Evolutionary conservation across 2,888 invertebrate species (phyloP).

Genomic region (Agrotis exclamationis): DNA sequence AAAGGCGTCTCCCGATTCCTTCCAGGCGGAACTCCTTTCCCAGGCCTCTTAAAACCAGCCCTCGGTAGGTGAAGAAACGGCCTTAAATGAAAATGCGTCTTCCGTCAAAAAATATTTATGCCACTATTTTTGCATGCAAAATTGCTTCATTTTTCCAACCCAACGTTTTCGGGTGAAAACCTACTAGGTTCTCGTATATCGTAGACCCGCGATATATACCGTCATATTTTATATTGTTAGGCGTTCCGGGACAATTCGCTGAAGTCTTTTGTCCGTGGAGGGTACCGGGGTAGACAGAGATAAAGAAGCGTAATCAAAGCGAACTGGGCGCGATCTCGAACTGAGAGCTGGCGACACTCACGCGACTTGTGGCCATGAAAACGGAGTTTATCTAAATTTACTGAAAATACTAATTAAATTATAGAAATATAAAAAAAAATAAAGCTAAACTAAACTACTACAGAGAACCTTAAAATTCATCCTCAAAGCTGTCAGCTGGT

Average conservation of each 20-base stretch:
- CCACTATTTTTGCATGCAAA: background rate
- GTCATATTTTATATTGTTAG: constrained; percentile 37
- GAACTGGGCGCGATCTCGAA: constrained; percentile 57
- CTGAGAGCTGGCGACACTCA: constrained; percentile 39
- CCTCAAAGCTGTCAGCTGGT: too few relatives aligned
- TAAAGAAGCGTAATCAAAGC: constrained; percentile 68
- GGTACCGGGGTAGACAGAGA: constrained; percentile 51
- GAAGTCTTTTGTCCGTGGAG: constrained; percentile 47
- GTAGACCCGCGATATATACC: constrained; percentile 12
- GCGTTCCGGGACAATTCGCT: constrained; percentile 38
- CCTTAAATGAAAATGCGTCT: too few relatives aligned
- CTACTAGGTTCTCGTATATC: background rate
- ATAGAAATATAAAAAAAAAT: too few relatives aligned
- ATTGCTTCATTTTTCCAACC: background rate
- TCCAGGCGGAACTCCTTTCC: too few relatives aligned
- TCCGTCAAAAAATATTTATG: too few relatives aligned
- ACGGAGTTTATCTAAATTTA: background rate
- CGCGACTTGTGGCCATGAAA: constrained; percentile 27
- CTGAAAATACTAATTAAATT: too few relatives aligned
- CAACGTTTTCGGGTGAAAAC: background rate
- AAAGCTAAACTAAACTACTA: too few relatives aligned
- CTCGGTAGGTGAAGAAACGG: too few relatives aligned
- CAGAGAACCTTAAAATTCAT: too few relatives aligned
- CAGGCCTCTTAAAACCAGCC: too few relatives aligned
- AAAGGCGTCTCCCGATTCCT: too few relatives aligned